Base-by-base conservation (phyloP, 2,797 vertebrate genomes). In the Poecilia velifera region DNA sequence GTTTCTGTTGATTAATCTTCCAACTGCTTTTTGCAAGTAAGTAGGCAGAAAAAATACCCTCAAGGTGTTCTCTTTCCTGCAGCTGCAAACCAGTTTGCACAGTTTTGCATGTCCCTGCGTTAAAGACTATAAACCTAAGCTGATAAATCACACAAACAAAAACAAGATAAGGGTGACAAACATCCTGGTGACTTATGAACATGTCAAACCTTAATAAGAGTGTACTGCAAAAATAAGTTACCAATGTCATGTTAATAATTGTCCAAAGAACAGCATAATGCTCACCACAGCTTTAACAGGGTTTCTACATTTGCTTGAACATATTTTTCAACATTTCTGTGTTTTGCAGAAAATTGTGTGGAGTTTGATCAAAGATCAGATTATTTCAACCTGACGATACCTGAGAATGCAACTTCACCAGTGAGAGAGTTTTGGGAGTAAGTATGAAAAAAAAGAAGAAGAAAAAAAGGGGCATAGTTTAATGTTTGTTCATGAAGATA, bases 351-450 rank as follows among this genome's bases (percentile, higher is more conserved):
- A 10, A 92, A 83, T 82, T 99, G 98, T 87, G 82, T 97, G 87
- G 97, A 98, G 91, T 96, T 98, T 86, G 94, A 96, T 88, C 91
- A 76, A 87, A 90, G 80, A 0, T 93, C 88, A 9, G 78, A 78
- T 0, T 86, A 93, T 0, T 9, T 92, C 57, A 96, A 96, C 79
- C 84, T 78, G 76, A 96, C 94, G 12, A 20, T 82, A 13, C 1
- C 51, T 6, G 86, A 80, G 43, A 96, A 97, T 59, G 90, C 93
- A 72, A 95, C 96, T 9, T 97, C 96, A 1, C 95, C 96, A 73
- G 96, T 95, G 73, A 96, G 83, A 86, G 96, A 97, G 80, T 97
- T 96, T 90, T 97, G 96, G 96, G 96, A 97, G 96, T 97, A 75
- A 96, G 96, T 96, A 87, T 36, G 59, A 81, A 77, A 1, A 82